Evolutionary conservation across 2,888 invertebrate genomes (phyloP), one percentile per base, ranked within the genome.

Genomic region (Drosophila cognata): DNA sequence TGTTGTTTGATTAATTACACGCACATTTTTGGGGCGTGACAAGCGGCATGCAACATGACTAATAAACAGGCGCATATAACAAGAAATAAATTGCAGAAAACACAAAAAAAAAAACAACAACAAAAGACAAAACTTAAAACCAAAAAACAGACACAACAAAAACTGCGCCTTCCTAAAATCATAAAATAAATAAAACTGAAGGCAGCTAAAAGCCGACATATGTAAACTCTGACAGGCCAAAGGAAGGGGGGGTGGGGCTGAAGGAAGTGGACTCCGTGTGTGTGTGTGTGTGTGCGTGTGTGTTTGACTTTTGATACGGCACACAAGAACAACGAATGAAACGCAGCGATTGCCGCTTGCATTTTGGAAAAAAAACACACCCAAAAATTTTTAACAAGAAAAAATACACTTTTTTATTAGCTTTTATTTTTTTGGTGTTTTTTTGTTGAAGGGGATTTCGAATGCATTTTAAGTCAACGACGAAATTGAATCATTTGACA

Each of bases 401-500:
- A 79, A 64, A 75, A 36, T 61, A 53, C 35, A 58, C 7, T 55
- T 51, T 58, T 59, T 52, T 33, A 43, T 43, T 38, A 31, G 25
- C 50, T 35, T 59, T 35, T 33, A 25, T 58, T 58, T 35, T 25
- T 25, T 25, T 59, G 38, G 48, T 41, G 31, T 69, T 38, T 46
- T 11, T 41, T 10, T 18, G 21, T 61, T 21, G 2, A 25, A 25
- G 33, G 33, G 56, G 18, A 31, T 59, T 61, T 46, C 53, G 75
- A 85, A 72, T 88, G 89, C 88, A 88, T 82, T 86, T 81, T 57
- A 74, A 79, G 88, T 79, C 83, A 74, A 82, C 71, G 75, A 50
- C 59, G 84, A 90, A 87, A 87, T 90, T 90, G 90, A 87, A 90
- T 87, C 90, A 87, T 90, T 88, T 85, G 90, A 81, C 88, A 85